Base-by-base conservation (phyloP, 2,113 vertebrate genomes). In the Xenotilapia longispinis region DNA sequence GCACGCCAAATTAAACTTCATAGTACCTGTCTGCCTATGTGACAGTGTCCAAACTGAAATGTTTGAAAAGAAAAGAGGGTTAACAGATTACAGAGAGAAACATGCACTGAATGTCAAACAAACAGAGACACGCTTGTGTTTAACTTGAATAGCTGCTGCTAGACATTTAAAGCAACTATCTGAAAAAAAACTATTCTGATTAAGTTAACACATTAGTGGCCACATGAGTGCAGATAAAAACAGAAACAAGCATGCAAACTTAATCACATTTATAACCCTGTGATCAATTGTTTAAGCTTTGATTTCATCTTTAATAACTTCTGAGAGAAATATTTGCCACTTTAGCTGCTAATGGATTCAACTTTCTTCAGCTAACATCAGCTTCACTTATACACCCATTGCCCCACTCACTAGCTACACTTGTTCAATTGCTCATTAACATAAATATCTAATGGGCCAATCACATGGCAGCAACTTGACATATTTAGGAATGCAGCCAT, bases 1-100 rank as follows among this genome's bases (percentile, higher is more conserved):
- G 60, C 73, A 95, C 92, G 93, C 83, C 84, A 91, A 28, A 95
- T 86, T 88, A 91, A 90, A 84, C 91, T 89, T 82, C 80, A 89
- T 83, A 93, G 91, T 95, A 92, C 94, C 95, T 95, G 96, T 97
- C 96, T 97, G 89, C 88, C 92, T 96, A 96, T 96, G 96, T 95
- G 96, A 97, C 88, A 97, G 92, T 95, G 94, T 94, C 94, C 95
- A 96, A 94, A 96, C 92, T 88, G 88, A 97, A 96, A 97, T 95
- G 65, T 94, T 83, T 89, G 42, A 94, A 94, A 93, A 91, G 90
- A 95, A 96, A 96, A 93, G 89, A 94, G 96, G 88, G 92, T 96
- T 96, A 95, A 96, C 90, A 94, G 82, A 95, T 93, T 55, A 94
- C 84, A 95, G 83, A 82, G 92, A 93, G 42, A 93, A 92, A 94